A percentile compares a stretch with the other conserved stretches of the same genome.
These are phyloP conservation scores for Coptodon rendalli DNA, from an alignment of 2,113 vertebrate genomes.

Conservation along the genomic window DNA sequence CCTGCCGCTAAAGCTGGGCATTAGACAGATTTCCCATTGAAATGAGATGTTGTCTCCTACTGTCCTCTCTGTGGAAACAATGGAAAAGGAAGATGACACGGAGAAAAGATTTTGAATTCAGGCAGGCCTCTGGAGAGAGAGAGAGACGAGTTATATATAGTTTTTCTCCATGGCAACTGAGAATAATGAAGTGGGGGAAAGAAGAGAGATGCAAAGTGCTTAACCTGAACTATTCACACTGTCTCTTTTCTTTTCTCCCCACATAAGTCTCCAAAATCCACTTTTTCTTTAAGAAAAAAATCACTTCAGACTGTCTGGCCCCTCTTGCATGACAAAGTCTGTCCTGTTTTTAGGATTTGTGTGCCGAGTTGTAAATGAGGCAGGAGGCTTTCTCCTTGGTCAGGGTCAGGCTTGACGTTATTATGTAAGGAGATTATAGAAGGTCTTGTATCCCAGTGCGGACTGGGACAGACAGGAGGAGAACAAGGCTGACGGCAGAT, in stretches of 20 bases:
- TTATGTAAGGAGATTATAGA: constrained; percentile 48
- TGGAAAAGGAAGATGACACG: background rate
- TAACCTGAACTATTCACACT: constrained; percentile 11
- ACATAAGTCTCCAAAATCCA: background rate
- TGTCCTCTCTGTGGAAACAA: constrained; percentile 17
- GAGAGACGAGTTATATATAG: constrained; percentile 29
- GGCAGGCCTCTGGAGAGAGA: background rate
- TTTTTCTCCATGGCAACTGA: constrained; percentile 46
- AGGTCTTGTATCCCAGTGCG: background rate
- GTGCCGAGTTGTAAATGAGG: background rate
- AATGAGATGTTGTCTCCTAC: constrained; percentile 5
- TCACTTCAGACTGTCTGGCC: background rate
- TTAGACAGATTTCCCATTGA: constrained; percentile 12
- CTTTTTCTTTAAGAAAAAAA: background rate
- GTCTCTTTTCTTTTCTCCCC: background rate
- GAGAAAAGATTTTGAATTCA: constrained; percentile 2
- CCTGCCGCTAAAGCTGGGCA: background rate
- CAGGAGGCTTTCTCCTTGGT: background rate
- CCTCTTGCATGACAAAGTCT: background rate
- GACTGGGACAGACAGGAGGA: background rate
- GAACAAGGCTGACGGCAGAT: background rate
- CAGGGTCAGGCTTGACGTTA: constrained; percentile 11
- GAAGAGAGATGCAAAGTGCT: constrained; percentile 23
- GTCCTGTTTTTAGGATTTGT: background rate
- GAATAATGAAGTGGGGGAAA: constrained; percentile 45